These are phyloP conservation scores for Axis porcinus DNA, from an alignment of 2,113 vertebrate genomes.

Conservation along the genomic window DNA sequence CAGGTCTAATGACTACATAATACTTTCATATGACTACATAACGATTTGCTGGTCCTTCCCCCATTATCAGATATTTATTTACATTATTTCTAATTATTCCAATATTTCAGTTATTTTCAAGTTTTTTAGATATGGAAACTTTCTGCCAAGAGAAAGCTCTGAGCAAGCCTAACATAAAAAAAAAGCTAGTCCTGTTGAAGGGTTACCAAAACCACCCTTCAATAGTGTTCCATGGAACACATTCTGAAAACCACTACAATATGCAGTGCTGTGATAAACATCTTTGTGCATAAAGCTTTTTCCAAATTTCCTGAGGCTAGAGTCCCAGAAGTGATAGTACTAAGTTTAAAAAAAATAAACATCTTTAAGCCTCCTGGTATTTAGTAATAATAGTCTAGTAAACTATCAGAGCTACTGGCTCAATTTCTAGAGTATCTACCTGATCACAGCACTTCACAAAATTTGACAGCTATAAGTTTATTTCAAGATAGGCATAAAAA, in stretches of 20 bases:
- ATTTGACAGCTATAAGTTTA: not conserved
- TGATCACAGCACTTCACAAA: not conserved
- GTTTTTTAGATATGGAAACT: not conserved
- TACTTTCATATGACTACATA: not conserved
- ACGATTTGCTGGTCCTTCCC: not conserved
- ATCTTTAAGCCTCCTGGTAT: not conserved
- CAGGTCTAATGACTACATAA: not conserved
- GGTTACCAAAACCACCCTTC: not conserved
- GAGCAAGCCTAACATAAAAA: not conserved
- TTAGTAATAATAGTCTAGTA: not conserved
- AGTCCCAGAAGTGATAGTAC: not conserved
- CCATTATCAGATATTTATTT: not conserved
- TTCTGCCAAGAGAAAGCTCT: not conserved
- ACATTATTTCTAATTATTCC: not conserved
- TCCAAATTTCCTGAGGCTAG: not conserved
- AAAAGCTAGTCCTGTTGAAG: not conserved
- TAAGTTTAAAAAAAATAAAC: not conserved
- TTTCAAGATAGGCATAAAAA: not conserved
- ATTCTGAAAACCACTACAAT: not conserved
- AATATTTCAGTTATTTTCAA: not conserved
- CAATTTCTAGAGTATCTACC: not conserved
- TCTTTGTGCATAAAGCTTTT: not conserved
- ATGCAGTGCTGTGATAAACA: not conserved
- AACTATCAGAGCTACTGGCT: not conserved
- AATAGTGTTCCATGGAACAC: not conserved